Base-by-base conservation (phyloP, 2,113 vertebrate genomes). In the Lophura nycthemera region DNA sequence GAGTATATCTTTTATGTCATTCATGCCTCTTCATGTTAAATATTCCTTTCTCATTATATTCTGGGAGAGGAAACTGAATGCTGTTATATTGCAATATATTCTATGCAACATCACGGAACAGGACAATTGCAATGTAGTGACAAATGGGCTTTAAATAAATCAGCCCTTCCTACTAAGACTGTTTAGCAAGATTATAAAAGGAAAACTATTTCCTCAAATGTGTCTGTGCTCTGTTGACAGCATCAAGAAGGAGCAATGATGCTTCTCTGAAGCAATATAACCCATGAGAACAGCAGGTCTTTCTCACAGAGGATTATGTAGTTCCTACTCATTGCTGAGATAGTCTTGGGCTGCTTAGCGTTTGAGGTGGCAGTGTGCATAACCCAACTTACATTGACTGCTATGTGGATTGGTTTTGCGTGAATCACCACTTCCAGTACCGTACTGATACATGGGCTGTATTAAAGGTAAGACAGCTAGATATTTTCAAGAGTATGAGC, bases 141-240 rank as follows among this genome's bases (percentile, higher is more conserved):
- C 71, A 86, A 80, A 54, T 5, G 14, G 13, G 7, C 15, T 72
- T 86, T 34, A 86, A 59, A 40, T 54, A 92, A 86, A 90, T 79
- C 69, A 67, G 20, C 8, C 40, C 34, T 89, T 81, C 67, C 67
- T 72, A 61, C 13, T 40, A 66, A 32, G 54, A 17, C 19, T 74
- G 34, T 80, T 88, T 90, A 86, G 42, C 54, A 69, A 45, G 30
- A 63, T 75, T 82, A 50, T 38, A 61, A 86, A 79, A 91, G 34
- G 25, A 92, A 80, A 88, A 78, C 13, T 43, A 1, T 64, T 87
- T 91, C 48, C 93, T 83, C 76, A 69, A 38, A 81, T 84, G 36
- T 2, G 7, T 48, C 60, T 38, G 52, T 70, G 56, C 34, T 90
- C 61, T 78, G 52, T 45, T 0, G 0, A 45, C 80, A 89, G 83